phyloP scores from a whole-genome alignment of 2,888 invertebrate genomes.

The Eupithecia insigniata region DNA sequence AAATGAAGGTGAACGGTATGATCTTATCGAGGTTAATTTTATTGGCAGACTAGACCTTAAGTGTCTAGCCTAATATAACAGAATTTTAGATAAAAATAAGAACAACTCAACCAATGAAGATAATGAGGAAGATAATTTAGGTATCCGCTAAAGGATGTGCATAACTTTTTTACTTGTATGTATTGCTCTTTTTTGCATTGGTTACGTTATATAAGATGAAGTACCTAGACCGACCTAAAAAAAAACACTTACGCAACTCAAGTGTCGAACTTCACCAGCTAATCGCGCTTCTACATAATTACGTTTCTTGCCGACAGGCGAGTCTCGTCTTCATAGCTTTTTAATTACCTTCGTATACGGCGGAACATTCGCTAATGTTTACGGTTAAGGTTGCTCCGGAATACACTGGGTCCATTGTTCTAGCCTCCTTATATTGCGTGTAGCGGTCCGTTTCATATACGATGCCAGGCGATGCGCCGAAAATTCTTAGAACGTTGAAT shows the following conservation, averaged over 20 bases:
- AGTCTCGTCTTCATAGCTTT: conserved; percentile 69
- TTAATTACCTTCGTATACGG: conserved; percentile 77
- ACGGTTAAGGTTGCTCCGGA: conserved; percentile 69
- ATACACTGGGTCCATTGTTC: conserved; percentile 74
- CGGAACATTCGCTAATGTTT: conserved; percentile 75
- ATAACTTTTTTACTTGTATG: background rate
- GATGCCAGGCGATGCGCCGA: conserved; percentile 60
- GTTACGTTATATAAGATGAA: conserved; percentile 14
- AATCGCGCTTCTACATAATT: conserved; percentile 61
- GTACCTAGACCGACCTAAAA: conserved; percentile 23
- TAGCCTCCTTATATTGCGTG: conserved; percentile 74
- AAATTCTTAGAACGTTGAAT: conserved; percentile 77
- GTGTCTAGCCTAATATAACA: background rate
- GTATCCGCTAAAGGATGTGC: background rate
- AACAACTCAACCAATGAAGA: background rate
- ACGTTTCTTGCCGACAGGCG: conserved; percentile 53
- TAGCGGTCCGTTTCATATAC: conserved; percentile 76
- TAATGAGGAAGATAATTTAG: background rate
- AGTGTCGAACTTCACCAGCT: conserved; percentile 47
- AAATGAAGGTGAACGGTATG: conserved; percentile 49
- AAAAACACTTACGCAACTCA: conserved; percentile 31
- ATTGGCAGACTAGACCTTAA: conserved; percentile 3
- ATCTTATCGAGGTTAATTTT: conserved; percentile 19
- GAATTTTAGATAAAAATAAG: background rate
- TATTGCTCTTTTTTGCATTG: background rate